Conservation (phyloP, 2,797 vertebrate species). For the Falco peregrinus region DNA sequence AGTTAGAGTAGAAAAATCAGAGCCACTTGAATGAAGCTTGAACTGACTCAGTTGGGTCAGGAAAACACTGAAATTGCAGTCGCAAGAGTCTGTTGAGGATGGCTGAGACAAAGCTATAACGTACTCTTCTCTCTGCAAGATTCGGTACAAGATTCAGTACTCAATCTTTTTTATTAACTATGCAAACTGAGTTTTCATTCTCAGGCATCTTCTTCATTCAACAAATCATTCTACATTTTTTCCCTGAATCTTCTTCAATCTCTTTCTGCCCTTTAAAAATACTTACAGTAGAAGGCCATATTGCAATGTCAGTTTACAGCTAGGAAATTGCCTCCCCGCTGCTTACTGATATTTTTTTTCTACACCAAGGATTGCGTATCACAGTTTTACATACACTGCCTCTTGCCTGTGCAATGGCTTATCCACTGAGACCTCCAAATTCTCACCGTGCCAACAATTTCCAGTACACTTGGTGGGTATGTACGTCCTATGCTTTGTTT, state of each 20-base stretch:
- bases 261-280: neutral
- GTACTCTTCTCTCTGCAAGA: neutral
- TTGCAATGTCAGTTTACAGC: neutral
- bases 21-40: neutral
- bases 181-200: neutral
- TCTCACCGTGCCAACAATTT: neutral
- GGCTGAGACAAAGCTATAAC: neutral
- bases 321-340: neutral
- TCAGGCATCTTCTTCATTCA: neutral
- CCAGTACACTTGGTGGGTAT: neutral
- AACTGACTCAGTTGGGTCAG: neutral
- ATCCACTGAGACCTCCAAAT: neutral
- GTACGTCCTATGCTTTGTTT: neutral
- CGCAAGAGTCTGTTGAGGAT: neutral
- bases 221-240: neutral
- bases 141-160: neutral
- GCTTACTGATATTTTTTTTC: neutral
- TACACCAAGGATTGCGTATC: neutral
- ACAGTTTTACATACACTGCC: neutral
- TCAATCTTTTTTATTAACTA: neutral
- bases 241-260: neutral
- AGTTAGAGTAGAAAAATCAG: neutral
- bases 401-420: neutral
- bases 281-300: neutral
- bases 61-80: neutral